Base-by-base conservation (phyloP, 2,888 invertebrate genomes). In the Amiota minor region DNA sequence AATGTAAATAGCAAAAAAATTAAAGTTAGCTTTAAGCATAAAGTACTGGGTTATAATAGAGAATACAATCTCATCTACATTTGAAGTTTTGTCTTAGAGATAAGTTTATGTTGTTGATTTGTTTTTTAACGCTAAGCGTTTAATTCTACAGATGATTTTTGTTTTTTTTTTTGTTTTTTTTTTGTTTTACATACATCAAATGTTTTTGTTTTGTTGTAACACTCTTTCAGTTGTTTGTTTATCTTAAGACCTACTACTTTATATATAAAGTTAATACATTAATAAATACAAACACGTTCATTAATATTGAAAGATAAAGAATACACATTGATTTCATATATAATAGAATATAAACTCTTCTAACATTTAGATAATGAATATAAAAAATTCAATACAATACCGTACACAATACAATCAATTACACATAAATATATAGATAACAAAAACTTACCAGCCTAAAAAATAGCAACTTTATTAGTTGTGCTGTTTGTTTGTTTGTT, bases 71-170 rank as follows among this genome's bases (percentile, higher is more conserved):
- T 35, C 23, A 23, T 23, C 23, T 35, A 23, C 35, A 35, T 35
- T 35, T 35, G 35, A 35, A 35, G 35, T 6, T 35, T 35, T 35
- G 2, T 35, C 35, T 35, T 35, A 35, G 2, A 35, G 6, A 35
- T 35, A 35, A 35, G 6, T 35, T 6, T 35, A 4, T 35, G 35
- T 35, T 35, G 35, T 35, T 1, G 35, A 35, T 35, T 35, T 35
- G 35, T 82, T 85, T 85, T 85, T 78, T 79, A 83, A 83, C 83
- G 83, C 83, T 83, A 85, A 76, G 83, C 83, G 83, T 83, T 83
- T 47, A 45, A 18, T 80, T 78, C 47, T 47, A 47, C 20, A n/a
- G 18, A 78, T 82, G 83, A 85, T 80, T 83, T 23, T 35, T 35
- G 81, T 72, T 82, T n/a, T 65, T 35, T n/a, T 50, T 12, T 56